Percentiles rank a stretch among this genome's conserved stretches.
These are phyloP conservation scores for Cotesia chilonis DNA, from an alignment of 1,140 invertebrate genomes.

Conservation along the genomic window DNA sequence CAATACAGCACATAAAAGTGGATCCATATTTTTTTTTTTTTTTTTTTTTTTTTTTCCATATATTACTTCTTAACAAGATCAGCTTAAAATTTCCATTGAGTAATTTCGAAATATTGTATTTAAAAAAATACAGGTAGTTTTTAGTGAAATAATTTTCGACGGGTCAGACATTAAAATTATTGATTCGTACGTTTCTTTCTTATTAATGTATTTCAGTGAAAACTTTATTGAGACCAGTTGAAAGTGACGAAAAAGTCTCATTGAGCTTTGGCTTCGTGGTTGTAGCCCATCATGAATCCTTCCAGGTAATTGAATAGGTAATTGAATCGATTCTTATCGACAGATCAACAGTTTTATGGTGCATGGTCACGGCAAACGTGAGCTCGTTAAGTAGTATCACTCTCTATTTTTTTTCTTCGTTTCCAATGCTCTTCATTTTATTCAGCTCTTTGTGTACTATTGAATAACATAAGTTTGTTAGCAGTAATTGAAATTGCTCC, in stretches of 20 bases:
- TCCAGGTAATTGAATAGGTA: conserved; percentile 56
- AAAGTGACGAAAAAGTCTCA: conserved; percentile 27
- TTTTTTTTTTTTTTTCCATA: no score
- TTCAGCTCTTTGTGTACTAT: conserved; percentile 4
- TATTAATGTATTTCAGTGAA: conserved; percentile 16
- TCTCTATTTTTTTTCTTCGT: conserved; percentile 2
- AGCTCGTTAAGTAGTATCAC: conserved; percentile 43
- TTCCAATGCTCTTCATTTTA: conserved; percentile 23
- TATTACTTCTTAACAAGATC: no score
- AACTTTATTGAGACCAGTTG: conserved; percentile 3
- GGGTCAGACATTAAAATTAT: neutral
- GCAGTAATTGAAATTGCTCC: conserved; percentile 20
- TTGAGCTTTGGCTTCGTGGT: conserved; percentile 47
- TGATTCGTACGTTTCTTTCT: neutral
- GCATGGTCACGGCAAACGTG: conserved; percentile 53
- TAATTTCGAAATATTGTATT: no score
- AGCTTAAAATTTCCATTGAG: no score
- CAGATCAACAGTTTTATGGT: conserved; percentile 50
- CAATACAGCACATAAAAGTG: no score
- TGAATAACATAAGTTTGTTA: conserved; percentile 26
- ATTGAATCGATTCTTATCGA: conserved; percentile 58
- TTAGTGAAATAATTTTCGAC: no score
- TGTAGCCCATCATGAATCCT: conserved; percentile 49
- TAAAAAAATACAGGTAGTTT: no score
- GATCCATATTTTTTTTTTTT: no score